Base-by-base conservation (phyloP, 2,113 vertebrate genomes). In the Falcunculus frontatus region DNA sequence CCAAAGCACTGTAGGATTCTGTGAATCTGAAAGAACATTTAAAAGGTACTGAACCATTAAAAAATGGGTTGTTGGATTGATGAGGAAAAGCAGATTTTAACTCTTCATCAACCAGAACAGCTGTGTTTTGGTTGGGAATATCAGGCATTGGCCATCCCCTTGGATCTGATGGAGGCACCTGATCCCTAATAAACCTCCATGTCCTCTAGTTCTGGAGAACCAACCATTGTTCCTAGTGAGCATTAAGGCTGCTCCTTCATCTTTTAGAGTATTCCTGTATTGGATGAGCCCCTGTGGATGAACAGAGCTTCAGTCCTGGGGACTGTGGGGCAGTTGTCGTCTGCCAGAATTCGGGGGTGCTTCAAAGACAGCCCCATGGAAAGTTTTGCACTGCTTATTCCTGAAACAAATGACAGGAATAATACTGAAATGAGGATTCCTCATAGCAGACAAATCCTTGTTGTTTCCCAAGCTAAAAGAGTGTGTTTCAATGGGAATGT, bases 261-360 rank as follows among this genome's bases (percentile, higher is more conserved):
- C n/a, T 72, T 32, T 14, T 0, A 3, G 52, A 35, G 18, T 20
- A 3, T 49, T 5, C 4, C 11, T 33, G 18, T 7, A 1, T 10
- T 39, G 42, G 23, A 20, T 2, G 6, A 52, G 39, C 16, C 21
- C 60, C 65, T 3, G 16, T 37, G n/a, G 53, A 26, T 35, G 37
- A 92, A 33, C 32, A n/a, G 30, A 69, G 20, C 59, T 79, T 30
- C 17, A 4, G 0, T 42, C 69, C 49, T 46, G 78, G 22, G 17
- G 2, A 2, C 30, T 41, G 29, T 6, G 3, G 15, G 72, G 25
- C 29, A 3, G 16, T 10, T 78, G 16, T 35, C 62, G 27, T 47
- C 62, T 76, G 50, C 57, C 39, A 16, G n/a, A 22, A 27, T 19
- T 21, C 3, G 0, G 37, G 19, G 42, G 1, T 59, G 30, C 35